Percentiles rank a stretch among this genome's conserved stretches.
phyloP scores from a whole-genome alignment of 2,888 invertebrate genomes.

The Rhaphigaster nebulosa region DNA sequence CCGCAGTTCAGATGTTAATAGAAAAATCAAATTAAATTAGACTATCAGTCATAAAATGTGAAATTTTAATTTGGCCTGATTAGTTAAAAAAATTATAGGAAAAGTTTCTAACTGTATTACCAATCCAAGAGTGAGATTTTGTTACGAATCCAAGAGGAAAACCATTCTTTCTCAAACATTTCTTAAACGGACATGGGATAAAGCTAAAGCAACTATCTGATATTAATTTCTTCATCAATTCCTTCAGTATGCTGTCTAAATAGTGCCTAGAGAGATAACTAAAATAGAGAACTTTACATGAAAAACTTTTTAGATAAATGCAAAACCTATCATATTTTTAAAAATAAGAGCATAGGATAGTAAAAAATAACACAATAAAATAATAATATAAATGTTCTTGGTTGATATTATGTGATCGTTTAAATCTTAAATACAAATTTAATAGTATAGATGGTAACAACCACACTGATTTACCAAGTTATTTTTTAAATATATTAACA shows the following conservation, averaged over 20 bases:
- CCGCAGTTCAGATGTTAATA: too few relatives aligned
- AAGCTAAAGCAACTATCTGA: neutral
- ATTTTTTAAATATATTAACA: neutral
- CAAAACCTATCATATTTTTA: neutral
- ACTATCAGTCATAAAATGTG: too few relatives aligned
- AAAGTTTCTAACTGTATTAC: neutral
- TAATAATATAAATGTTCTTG: neutral
- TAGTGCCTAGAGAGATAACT: neutral
- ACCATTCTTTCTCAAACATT: neutral
- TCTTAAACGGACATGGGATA: neutral
- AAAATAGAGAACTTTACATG: neutral
- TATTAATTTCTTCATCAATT: too few relatives aligned
- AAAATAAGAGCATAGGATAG: too few relatives aligned
- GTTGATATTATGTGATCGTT: neutral
- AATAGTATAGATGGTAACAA: neutral
- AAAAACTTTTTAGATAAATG: neutral
- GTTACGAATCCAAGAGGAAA: neutral
- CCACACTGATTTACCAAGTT: neutral
- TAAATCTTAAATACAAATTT: neutral
- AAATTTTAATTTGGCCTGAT: neutral
- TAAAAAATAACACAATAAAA: neutral
- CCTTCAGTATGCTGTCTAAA: too few relatives aligned
- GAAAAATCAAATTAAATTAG: too few relatives aligned
- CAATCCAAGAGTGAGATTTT: neutral
- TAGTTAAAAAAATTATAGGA: neutral